Percentiles rank a stretch among this genome's conserved stretches.
Conservation (phyloP, 2,888 invertebrate species). For the Orchesellides sinensis region DNA sequence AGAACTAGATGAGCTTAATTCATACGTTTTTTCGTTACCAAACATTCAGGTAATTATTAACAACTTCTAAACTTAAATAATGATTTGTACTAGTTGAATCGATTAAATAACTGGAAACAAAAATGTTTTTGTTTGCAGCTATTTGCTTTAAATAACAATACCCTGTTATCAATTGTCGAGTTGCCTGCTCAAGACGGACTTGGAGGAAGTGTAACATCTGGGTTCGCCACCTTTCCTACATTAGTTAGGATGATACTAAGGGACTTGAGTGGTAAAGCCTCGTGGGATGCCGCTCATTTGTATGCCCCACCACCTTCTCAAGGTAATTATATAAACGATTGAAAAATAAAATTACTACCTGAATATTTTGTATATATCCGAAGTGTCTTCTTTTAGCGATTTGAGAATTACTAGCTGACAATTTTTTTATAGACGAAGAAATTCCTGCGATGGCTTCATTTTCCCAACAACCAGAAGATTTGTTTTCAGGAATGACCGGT, state of each 20-base stretch:
- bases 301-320: conserved; percentile 78
- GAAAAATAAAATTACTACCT: background rate
- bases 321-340: conserved; percentile 13
- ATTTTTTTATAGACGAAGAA: conserved; percentile 46
- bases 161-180: conserved; percentile 92
- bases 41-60: conserved; percentile 85
- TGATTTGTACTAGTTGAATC: too few species aligned
- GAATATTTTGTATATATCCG: background rate
- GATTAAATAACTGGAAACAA: background rate
- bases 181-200: conserved; percentile 84
- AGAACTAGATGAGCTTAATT: conserved; percentile 84
- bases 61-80: too few species aligned
- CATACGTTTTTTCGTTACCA: conserved; percentile 89
- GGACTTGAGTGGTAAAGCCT: conserved; percentile 95
- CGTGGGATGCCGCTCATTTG: conserved; percentile 96
- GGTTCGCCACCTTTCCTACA: conserved; percentile 84
- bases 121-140: conserved; percentile 80
- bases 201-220: conserved; percentile 86
- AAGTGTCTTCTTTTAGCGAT: background rate
- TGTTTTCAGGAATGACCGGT: conserved; percentile 71
- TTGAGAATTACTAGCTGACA: background rate
- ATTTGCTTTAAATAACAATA: conserved; percentile 87
- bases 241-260: conserved; percentile 92
- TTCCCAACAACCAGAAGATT: conserved; percentile 64
- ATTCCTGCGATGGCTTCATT: conserved; percentile 60